These are phyloP conservation scores for Halictus ligatus DNA, from an alignment of 2,888 invertebrate genomes.

Conservation along the genomic window DNA sequence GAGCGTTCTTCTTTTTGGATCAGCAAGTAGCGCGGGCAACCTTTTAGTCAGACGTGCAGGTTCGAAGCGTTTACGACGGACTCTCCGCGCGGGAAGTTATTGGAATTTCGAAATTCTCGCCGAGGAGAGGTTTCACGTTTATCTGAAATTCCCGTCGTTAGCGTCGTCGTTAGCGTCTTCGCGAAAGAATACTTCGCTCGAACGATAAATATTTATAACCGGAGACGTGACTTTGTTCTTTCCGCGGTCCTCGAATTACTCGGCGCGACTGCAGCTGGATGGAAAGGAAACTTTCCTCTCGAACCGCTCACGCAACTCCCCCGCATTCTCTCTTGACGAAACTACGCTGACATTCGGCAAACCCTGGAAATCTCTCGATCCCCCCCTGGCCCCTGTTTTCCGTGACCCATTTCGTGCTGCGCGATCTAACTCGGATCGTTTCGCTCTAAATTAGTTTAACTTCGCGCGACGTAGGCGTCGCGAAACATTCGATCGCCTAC, in stretches of 20 bases:
- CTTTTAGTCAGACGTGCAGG: neutral
- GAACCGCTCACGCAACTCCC: slow-evolving; percentile 8
- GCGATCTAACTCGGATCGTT: slow-evolving; percentile 17
- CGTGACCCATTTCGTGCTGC: slow-evolving; percentile 22
- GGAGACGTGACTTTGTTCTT: neutral
- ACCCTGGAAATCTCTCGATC: slow-evolving; percentile 11
- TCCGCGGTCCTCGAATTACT: slow-evolving; percentile 15
- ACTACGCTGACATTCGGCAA: slow-evolving; percentile 18
- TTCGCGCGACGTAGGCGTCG: neutral
- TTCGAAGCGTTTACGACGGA: neutral
- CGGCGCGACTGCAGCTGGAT: neutral
- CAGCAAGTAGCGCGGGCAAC: neutral
- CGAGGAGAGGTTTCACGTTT: neutral
- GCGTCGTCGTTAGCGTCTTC: neutral
- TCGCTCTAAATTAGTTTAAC: neutral
- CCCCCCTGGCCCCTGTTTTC: neutral
- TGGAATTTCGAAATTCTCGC: neutral
- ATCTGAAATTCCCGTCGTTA: neutral
- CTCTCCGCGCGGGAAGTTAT: neutral
- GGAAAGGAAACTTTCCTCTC: slow-evolving; percentile 37
- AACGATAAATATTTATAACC: slow-evolving; percentile 3
- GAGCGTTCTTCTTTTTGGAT: neutral
- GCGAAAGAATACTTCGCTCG: neutral
- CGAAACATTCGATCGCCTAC: neutral
- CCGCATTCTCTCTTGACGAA: neutral